phyloP scores from a whole-genome alignment of 1,140 invertebrate species.

The Aphidius gifuensis region DNA sequence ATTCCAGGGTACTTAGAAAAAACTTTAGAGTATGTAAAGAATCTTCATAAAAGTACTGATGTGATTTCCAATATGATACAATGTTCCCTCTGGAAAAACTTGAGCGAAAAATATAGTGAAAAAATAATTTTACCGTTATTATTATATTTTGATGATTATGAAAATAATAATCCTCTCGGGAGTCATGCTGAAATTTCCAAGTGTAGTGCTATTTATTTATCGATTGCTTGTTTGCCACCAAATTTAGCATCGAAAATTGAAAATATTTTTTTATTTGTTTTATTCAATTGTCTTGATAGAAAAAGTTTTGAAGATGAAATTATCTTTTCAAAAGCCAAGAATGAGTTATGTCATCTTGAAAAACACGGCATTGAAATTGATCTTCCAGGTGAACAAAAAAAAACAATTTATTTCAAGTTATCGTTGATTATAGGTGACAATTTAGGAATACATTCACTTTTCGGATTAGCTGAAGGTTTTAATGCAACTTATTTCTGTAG shows the following conservation, averaged over 20 bases:
- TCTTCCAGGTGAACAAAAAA: not conserved
- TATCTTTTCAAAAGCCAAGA: not conserved
- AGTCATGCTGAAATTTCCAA: slow-evolving; percentile 32
- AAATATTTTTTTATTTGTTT: slow-evolving; percentile 1
- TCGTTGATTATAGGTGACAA: not conserved
- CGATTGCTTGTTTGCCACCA: slow-evolving; percentile 33
- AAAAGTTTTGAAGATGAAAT: not conserved
- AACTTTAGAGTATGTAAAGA: slow-evolving; percentile 17
- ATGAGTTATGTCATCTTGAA: not conserved
- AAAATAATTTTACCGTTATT: slow-evolving; percentile 34
- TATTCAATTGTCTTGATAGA: slow-evolving; percentile 1
- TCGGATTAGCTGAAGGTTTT: not conserved
- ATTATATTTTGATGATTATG: slow-evolving; percentile 29
- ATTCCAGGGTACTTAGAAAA: slow-evolving; percentile 15
- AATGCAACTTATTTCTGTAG: not conserved
- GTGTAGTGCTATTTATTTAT: slow-evolving; percentile 35
- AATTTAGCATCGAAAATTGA: slow-evolving; percentile 10
- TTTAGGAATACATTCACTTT: slow-evolving; percentile 4
- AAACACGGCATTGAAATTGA: not conserved
- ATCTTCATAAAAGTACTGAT: slow-evolving; percentile 1
- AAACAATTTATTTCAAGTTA: not conserved
- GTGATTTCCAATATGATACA: slow-evolving; percentile 31
- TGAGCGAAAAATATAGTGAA: slow-evolving; percentile 10
- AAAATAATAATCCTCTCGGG: slow-evolving; percentile 33
- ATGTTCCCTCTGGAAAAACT: slow-evolving; percentile 32